These are phyloP conservation scores for Hypselothyrea guttata DNA, from an alignment of 2,888 invertebrate genomes.

Conservation along the genomic window DNA sequence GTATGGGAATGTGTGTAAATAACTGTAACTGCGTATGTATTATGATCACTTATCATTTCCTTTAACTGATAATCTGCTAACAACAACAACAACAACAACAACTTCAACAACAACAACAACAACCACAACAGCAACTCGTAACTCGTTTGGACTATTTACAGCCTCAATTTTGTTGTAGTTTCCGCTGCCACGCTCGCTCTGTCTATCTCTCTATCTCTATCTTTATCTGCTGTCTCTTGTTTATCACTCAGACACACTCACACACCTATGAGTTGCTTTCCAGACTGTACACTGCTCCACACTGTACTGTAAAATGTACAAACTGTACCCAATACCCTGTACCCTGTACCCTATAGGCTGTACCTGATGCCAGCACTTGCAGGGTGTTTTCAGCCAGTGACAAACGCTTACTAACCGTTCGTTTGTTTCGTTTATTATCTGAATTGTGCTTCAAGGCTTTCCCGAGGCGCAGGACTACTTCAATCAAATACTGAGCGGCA, in stretches of 20 bases:
- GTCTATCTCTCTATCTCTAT: not conserved
- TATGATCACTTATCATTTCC: slow-evolving; percentile 6
- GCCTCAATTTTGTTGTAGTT: slow-evolving; percentile 26
- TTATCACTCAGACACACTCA: not conserved
- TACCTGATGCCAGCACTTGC: slow-evolving; percentile 1
- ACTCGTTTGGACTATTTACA: slow-evolving; percentile 21
- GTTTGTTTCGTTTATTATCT: slow-evolving; percentile 5
- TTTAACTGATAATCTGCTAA: not conserved
- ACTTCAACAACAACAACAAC: slow-evolving; percentile 2
- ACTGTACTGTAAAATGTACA: too few relatives aligned
- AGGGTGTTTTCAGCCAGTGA: not conserved
- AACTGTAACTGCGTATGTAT: slow-evolving; percentile 59
- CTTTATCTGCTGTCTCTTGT: not conserved
- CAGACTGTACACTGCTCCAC: slow-evolving; percentile 20
- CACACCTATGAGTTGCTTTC: not conserved
- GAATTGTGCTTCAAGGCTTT: slow-evolving; percentile 83
- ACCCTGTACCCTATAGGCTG: too few relatives aligned
- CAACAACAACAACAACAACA: slow-evolving; percentile 3
- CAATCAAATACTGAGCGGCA: slow-evolving; percentile 89
- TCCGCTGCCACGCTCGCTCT: slow-evolving; percentile 10
- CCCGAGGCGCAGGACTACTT: slow-evolving; percentile 91
- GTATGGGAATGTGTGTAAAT: slow-evolving; percentile 55
- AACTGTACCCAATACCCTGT: too few relatives aligned
- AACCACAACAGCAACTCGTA: not conserved
- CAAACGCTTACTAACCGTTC: slow-evolving; percentile 15